Evolutionary conservation across 2,797 vertebrate species (phyloP).

Genomic region (Poeciliopsis infans): DNA sequence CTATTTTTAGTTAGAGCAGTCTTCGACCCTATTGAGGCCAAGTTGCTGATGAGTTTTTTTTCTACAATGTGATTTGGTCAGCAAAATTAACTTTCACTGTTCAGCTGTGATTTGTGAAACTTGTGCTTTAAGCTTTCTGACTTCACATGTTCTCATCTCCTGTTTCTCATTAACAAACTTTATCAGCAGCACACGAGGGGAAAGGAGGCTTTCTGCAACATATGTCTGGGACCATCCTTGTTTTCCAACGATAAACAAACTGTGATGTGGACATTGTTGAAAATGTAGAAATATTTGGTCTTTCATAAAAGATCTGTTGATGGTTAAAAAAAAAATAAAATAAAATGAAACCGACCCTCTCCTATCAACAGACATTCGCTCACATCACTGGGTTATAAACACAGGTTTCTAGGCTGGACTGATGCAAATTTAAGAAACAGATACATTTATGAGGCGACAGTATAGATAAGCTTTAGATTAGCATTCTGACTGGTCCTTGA

Average conservation of each 20-base stretch:
- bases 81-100: background rate
- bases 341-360: conserved; percentile 37
- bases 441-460: conserved; percentile 60
- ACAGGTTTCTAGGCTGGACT: conserved; percentile 63
- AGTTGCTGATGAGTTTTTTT: background rate
- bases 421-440: conserved; percentile 64
- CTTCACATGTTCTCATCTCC: background rate
- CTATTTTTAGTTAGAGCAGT: background rate
- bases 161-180: background rate
- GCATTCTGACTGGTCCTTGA: conserved; percentile 83
- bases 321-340: conserved; percentile 6
- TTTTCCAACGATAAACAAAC: background rate
- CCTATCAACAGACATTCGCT: conserved; percentile 24
- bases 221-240: background rate
- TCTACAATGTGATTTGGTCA: background rate
- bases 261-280: background rate
- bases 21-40: background rate
- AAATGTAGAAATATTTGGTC: conserved; percentile 16
- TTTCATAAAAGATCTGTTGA: conserved; percentile 37
- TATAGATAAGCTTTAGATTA: conserved; percentile 26
- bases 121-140: background rate
- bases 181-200: background rate
- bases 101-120: background rate
- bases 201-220: background rate
- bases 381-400: conserved; percentile 52